phyloP scores from a whole-genome alignment of 1,140 invertebrate species.

The Drosophila sp. region DNA sequence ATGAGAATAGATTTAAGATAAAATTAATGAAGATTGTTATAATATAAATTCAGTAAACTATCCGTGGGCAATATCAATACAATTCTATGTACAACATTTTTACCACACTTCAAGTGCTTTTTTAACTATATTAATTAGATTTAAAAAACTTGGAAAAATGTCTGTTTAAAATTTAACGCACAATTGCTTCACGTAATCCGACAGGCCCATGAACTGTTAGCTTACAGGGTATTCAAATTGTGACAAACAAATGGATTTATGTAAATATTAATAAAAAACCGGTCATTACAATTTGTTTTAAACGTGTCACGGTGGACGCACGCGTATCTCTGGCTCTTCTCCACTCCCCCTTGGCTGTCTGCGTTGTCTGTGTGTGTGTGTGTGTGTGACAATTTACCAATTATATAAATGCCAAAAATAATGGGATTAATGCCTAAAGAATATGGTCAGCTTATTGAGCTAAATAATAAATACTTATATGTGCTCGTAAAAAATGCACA shows the following conservation, averaged over 20 bases:
- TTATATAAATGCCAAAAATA: conserved; percentile 76
- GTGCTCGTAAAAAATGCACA: conserved; percentile 21
- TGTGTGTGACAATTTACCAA: conserved; percentile 71
- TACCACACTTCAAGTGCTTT: no score
- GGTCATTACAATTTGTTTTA: conserved; percentile 65
- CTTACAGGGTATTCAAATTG: conserved; percentile 36
- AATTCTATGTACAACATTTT: no score
- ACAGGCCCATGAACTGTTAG: background rate
- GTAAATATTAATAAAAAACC: conserved; percentile 70
- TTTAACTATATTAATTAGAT: no score
- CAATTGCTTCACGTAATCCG: background rate
- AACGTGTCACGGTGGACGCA: conserved; percentile 17
- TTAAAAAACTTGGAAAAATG: no score
- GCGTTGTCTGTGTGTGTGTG: conserved; percentile 12
- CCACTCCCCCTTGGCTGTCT: background rate
- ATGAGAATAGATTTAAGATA: no score
- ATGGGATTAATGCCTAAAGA: conserved; percentile 61
- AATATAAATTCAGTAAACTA: no score
- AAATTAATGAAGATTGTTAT: no score
- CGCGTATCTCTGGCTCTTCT: background rate
- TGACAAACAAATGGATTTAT: conserved; percentile 65
- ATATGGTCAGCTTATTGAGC: conserved; percentile 61
- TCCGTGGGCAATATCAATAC: no score
- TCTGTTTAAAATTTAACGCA: no score
- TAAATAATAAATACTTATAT: conserved; percentile 51